phyloP scores from a whole-genome alignment of 2,888 invertebrate species.

The Melieria omissa region DNA sequence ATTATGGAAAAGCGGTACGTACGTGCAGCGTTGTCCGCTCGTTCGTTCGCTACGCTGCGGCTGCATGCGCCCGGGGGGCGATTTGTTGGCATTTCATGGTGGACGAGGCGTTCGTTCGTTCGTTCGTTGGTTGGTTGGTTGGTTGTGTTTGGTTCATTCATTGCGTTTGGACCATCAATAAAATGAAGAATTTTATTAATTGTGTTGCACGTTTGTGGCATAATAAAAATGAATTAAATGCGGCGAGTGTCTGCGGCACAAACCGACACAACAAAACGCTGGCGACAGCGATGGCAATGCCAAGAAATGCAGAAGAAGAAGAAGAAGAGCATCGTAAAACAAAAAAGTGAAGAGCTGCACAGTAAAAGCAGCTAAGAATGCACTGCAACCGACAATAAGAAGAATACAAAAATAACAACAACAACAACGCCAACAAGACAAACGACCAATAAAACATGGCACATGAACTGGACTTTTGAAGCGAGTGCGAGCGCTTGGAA shows the following conservation, averaged over 20 bases:
- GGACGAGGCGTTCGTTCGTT: neutral
- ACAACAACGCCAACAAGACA: too few relatives aligned
- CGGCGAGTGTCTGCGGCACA: conserved; percentile 2
- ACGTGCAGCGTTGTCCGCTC: neutral
- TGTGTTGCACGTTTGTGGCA: conserved; percentile 38
- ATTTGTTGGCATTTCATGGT: too few relatives aligned
- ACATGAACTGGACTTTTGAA: too few relatives aligned
- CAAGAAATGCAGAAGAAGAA: neutral
- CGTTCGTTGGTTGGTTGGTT: neutral
- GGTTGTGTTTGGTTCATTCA: neutral
- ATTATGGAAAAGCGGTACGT: conserved; percentile 29
- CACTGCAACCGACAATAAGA: conserved; percentile 14
- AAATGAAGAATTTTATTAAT: conserved; percentile 39
- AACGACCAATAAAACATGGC: too few relatives aligned
- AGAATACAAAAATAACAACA: neutral
- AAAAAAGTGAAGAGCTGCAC: neutral
- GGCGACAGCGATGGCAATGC: neutral
- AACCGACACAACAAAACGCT: neutral
- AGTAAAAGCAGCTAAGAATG: neutral
- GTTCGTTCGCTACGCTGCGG: neutral
- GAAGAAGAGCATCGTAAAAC: neutral
- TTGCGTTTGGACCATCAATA: conserved; percentile 38
- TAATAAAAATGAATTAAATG: conserved; percentile 36
- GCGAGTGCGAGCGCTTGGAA: conserved; percentile 1
- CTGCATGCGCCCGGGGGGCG: neutral